phyloP scores from a whole-genome alignment of 2,888 invertebrate species.

The Rotaria macrura region DNA sequence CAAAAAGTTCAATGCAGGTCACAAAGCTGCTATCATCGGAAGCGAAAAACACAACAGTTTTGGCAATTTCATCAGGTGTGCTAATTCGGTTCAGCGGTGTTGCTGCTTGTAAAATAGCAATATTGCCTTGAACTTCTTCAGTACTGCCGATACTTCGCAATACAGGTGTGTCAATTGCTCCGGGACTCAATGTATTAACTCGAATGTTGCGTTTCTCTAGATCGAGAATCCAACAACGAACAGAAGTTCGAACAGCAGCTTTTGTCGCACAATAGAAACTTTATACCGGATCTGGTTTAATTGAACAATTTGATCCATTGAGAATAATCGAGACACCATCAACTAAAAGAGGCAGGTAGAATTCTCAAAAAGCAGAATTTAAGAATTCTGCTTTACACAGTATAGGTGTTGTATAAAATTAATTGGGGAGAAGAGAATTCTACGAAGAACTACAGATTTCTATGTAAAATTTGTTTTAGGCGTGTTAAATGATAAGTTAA shows the following conservation, averaged over 20 bases:
- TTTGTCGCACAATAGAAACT: neutral
- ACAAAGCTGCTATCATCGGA: neutral
- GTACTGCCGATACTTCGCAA: neutral
- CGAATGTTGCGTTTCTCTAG: neutral
- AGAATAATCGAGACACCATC: conserved; percentile 2
- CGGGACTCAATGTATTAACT: neutral
- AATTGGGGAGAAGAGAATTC: no score
- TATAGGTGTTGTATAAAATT: no score
- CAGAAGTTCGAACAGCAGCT: neutral
- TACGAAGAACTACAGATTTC: no score
- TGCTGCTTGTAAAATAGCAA: neutral
- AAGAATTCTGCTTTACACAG: no score
- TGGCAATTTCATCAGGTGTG: neutral
- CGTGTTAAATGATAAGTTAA: no score
- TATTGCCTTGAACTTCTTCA: neutral
- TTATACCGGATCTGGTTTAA: neutral
- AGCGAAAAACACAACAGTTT: neutral
- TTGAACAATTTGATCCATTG: neutral
- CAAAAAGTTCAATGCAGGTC: neutral
- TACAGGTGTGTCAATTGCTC: neutral
- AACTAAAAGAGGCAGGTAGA: neutral
- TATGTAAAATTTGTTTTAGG: no score
- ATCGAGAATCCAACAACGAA: neutral
- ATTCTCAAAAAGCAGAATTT: no score
- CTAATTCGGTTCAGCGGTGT: neutral